Evolutionary conservation across 2,797 vertebrate genomes (phyloP).

Genomic region (Lepilemur ruficaudatus): DNA sequence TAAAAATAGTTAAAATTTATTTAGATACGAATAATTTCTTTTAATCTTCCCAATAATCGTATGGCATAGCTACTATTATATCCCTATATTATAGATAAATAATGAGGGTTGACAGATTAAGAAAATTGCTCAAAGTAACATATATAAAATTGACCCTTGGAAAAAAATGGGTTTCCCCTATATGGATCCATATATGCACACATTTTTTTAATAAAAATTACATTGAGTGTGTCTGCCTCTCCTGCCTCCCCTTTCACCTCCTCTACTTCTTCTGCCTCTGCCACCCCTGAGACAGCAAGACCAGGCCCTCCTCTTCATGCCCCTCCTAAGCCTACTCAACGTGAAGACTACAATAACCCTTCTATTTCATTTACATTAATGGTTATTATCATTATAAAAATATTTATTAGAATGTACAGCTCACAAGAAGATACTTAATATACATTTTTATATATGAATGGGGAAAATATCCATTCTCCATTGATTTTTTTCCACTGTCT

Average conservation of each 20-base stretch:
- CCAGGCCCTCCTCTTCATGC: background rate
- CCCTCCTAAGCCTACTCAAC: background rate
- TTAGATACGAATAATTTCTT: background rate
- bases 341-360: background rate
- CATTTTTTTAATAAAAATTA: background rate
- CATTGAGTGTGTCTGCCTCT: background rate
- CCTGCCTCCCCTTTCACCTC: background rate
- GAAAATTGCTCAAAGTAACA: background rate
- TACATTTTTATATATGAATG: background rate
- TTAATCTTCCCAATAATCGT: background rate
- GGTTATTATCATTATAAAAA: background rate
- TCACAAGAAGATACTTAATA: background rate
- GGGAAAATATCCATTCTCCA: background rate
- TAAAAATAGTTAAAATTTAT: background rate
- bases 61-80: background rate
- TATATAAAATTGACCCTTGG: background rate
- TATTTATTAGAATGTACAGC: background rate
- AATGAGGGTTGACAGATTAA: background rate
- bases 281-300: background rate
- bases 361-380: background rate
- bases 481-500: background rate
- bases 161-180: background rate
- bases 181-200: background rate
- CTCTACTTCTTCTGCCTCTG: background rate
- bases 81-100: background rate